A percentile compares a stretch with the other conserved stretches of the same genome.
phyloP scores from a whole-genome alignment of 2,113 vertebrate species.

The Hypanus sabinus region DNA sequence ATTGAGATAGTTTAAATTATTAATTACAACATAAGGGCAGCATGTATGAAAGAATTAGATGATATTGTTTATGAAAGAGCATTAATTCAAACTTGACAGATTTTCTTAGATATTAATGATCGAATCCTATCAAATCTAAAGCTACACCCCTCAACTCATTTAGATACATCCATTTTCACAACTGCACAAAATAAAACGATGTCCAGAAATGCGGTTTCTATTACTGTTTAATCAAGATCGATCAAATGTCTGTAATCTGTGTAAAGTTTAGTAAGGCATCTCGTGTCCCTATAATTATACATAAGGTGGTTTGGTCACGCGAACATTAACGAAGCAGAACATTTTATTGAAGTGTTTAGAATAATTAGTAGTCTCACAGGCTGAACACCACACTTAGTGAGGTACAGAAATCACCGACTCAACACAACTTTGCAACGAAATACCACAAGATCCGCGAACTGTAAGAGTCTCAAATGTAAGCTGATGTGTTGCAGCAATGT shows the following conservation, averaged over 20 bases:
- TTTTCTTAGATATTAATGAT: neutral
- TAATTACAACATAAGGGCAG: neutral
- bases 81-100: constrained; percentile 99
- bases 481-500: constrained; percentile 97
- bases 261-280: constrained; percentile 80
- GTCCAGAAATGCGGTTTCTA: constrained; percentile 24
- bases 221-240: constrained; percentile 31
- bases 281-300: constrained; percentile 75
- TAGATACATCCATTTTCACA: constrained; percentile 1
- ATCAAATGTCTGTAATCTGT: constrained; percentile 23
- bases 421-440: constrained; percentile 62
- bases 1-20: neutral
- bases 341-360: constrained; percentile 66
- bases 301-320: constrained; percentile 62
- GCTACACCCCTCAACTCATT: neutral
- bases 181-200: neutral
- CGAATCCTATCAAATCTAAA: neutral
- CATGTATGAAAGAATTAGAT: constrained; percentile 80
- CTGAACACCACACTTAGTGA: constrained; percentile 60
- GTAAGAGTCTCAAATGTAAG: constrained; percentile 79
- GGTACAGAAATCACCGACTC: constrained; percentile 60
- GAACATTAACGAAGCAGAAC: constrained; percentile 66
- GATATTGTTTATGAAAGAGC: constrained; percentile 97
- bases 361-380: constrained; percentile 56
- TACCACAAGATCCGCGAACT: constrained; percentile 68